These are phyloP conservation scores for Drosophila rhopaloa DNA, from an alignment of 1,140 invertebrate species.

Conservation along the genomic window DNA sequence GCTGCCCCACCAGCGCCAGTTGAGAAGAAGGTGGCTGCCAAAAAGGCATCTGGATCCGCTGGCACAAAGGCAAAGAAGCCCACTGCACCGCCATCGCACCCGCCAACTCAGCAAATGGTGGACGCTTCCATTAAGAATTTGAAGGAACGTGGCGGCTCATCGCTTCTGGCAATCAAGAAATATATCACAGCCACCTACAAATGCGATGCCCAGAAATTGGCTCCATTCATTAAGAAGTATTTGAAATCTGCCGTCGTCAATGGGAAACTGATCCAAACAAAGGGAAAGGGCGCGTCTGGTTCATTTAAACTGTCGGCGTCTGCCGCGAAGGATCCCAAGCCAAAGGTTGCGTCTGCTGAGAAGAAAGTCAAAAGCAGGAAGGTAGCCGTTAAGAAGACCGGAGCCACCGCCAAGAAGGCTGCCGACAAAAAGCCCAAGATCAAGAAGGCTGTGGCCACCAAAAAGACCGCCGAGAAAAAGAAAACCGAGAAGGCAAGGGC, in stretches of 20 bases:
- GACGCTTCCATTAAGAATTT: conserved; percentile 87
- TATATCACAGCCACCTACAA: background rate
- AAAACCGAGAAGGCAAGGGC: conserved; percentile 43
- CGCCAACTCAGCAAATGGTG: conserved; percentile 86
- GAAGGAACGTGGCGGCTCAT: conserved; percentile 87
- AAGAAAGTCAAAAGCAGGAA: too few species aligned
- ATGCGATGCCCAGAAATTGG: background rate
- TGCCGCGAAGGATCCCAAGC: too few species aligned
- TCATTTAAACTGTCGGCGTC: background rate
- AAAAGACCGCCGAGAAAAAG: conserved; percentile 54
- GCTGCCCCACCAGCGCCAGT: background rate
- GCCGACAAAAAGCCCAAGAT: conserved; percentile 30
- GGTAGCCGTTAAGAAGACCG: conserved; percentile 17
- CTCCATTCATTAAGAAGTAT: background rate
- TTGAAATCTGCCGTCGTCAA: background rate
- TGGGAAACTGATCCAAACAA: conserved; percentile 38
- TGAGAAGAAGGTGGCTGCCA: conserved; percentile 2
- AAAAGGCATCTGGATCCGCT: background rate
- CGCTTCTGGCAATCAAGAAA: conserved; percentile 86
- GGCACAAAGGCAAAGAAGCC: conserved; percentile 81
- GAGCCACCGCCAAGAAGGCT: conserved; percentile 36
- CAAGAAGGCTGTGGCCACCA: conserved; percentile 34
- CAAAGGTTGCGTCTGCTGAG: too few species aligned
- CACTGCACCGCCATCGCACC: conserved; percentile 84
- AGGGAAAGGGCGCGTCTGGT: background rate